phyloP scores from a whole-genome alignment of 2,797 vertebrate species.

The Coregonus sp. region DNA sequence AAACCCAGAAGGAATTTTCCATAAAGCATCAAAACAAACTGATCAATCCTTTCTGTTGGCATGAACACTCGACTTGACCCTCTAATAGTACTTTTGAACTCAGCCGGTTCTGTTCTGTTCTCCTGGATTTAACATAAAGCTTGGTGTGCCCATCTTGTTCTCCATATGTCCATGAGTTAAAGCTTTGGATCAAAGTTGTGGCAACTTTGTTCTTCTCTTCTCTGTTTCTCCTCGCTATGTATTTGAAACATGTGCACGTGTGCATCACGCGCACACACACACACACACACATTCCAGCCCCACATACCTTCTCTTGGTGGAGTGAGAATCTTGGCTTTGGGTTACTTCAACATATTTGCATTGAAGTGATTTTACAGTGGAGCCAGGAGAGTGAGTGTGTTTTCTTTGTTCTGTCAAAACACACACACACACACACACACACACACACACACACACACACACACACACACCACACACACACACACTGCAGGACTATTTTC shows the following conservation, averaged over 20 bases:
- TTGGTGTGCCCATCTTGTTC: not conserved
- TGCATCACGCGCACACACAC: not conserved
- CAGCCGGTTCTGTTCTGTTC: not conserved
- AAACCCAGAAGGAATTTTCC: conserved; percentile 19
- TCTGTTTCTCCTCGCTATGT: not conserved
- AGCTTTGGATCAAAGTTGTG: not conserved
- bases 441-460: conserved; percentile 28
- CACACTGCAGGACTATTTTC: not conserved
- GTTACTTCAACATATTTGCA: conserved; percentile 1
- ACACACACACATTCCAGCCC: conserved; percentile 5
- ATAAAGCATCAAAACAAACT: conserved; percentile 35
- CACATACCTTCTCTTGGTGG: not conserved
- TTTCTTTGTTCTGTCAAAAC: not conserved
- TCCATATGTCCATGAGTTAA: not conserved
- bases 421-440: conserved; percentile 3
- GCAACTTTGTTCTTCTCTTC: not conserved
- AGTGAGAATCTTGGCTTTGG: not conserved
- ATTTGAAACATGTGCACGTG: not conserved
- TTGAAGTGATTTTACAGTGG: conserved; percentile 5
- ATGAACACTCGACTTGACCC: not conserved
- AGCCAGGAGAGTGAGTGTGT: not conserved
- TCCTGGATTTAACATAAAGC: not conserved
- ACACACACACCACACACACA: conserved; percentile 28
- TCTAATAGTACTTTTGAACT: not conserved
- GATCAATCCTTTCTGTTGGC: conserved; percentile 58